Evolutionary conservation across 2,797 vertebrate species (phyloP), one percentile per base, ranked within the genome.

Genomic region (Tamandua tetradactyla): DNA sequence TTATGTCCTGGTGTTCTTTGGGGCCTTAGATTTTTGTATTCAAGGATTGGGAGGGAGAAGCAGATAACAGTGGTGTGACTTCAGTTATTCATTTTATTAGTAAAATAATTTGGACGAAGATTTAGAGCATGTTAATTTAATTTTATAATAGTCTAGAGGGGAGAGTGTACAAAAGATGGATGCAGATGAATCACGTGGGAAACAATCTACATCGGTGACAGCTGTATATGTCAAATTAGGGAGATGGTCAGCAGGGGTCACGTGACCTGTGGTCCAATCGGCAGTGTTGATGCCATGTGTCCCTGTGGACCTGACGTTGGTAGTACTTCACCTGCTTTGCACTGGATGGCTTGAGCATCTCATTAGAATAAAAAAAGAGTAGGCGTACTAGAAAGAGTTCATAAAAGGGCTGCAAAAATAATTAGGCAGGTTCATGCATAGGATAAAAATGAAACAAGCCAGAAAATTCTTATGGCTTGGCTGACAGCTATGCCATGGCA

Each of bases 381-480:
- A 75, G 75, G 40, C 78, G 86, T 85, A 83, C 9, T 55, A 59
- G 75, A 88, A 40, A 15, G 11, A 93, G 93, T 89, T 95, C 88
- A 96, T 25, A 71, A 15, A 62, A 40, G n/a, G 85, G 75, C 75
- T 71, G 40, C n/a, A 91, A 57, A 83, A 94, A 91, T 55, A 85
- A 91, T 89, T 75, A 12, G 15, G 91, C 61, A 87, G 72, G 86
- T 93, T 97, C 82, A 68, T 15, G 40, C 11, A 6, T 74, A 72
- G 80, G 90, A 64, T 78, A 91, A 96, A 97, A 96, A 90, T 92
- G 75, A 92, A 92, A 93, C 57, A 74, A 90, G 97, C 94, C 90
- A 96, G 82, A 93, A 83, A 92, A 82, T 87, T 76, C 83, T 88
- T 30, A n/a, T 49, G 71, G 61, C 66, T 89, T 94, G 87, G 76